Base-by-base conservation (phyloP, 2,888 invertebrate species). In the Drosophila anomalata region DNA sequence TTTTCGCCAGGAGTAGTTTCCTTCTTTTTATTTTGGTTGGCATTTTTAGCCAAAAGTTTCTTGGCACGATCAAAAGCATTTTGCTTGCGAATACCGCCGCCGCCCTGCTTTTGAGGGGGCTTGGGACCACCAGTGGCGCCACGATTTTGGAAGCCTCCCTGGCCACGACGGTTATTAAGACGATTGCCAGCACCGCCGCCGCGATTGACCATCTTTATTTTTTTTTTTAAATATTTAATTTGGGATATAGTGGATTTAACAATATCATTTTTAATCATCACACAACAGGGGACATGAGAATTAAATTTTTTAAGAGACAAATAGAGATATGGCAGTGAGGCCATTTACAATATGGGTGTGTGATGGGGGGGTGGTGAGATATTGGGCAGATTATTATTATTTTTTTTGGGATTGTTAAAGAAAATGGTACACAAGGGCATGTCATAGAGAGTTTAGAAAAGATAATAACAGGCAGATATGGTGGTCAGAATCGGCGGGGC, bases 11-110 rank as follows among this genome's bases (percentile, higher is more conserved):
- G 89, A 91, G 91, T 88, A 90, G 91, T 89, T 91, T 92, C 91
- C 91, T 92, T 91, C 89, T 92, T 92, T 91, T 91, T 91, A 90
- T 90, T 91, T 77, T 79, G 79, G 82, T 88, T 90, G 90, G 91
- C 91, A 91, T 92, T 92, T 91, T 92, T 92, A 89, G 91, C 91
- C 91, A 92, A 91, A 91, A 92, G 90, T 91, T 92, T 92, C 91
- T 92, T 92, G 87, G 92, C 91, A 90, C 92, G 92, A 91, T 92
- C 92, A 89, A 91, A 91, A 87, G 91, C 91, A 91, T 92, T 92
- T 90, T 91, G 92, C 90, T 92, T 92, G 87, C 92, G 92, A 91
- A 92, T 91, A 86, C 92, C 92, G 89, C 91, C 91, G 83, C 87
- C 87, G 80, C 89, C 90, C 87, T 90, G 90, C 87, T 91, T 91